These are phyloP conservation scores for Spodoptera frugiperda DNA, from an alignment of 1,140 invertebrate species.

Conservation along the genomic window DNA sequence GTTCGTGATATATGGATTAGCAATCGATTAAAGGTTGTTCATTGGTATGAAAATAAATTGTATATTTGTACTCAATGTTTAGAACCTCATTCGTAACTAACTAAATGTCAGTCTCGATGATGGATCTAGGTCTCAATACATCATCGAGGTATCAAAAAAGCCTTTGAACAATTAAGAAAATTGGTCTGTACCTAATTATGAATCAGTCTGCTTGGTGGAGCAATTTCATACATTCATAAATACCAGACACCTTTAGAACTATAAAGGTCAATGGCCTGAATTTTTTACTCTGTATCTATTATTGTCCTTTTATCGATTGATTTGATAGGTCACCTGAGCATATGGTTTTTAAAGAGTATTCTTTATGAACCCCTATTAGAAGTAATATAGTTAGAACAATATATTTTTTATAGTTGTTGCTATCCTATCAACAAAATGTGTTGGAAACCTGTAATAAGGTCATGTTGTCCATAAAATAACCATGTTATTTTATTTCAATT, in stretches of 20 bases:
- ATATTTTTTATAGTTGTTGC: too few species aligned
- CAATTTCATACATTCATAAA: background rate
- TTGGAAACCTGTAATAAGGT: too few species aligned
- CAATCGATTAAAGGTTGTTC: too few species aligned
- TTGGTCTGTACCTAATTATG: background rate
- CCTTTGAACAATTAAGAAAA: background rate
- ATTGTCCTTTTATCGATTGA: background rate
- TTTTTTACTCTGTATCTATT: background rate
- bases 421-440: too few species aligned
- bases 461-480: too few species aligned
- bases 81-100: background rate
- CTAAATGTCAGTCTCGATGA: background rate
- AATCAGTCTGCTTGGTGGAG: background rate
- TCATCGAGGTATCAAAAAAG: background rate
- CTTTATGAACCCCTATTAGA: too few species aligned
- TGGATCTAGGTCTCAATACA: background rate
- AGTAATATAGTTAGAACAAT: too few species aligned
- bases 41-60: too few species aligned
- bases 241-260: background rate
- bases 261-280: constrained; percentile 2
- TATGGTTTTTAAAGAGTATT: too few species aligned
- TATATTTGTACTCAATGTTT: too few species aligned
- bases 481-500: too few species aligned
- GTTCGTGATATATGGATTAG: too few species aligned
- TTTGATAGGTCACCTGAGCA: background rate